Evolutionary conservation across 2,113 vertebrate genomes (phyloP).

Genomic region (Forbesichthys papilliferus): DNA sequence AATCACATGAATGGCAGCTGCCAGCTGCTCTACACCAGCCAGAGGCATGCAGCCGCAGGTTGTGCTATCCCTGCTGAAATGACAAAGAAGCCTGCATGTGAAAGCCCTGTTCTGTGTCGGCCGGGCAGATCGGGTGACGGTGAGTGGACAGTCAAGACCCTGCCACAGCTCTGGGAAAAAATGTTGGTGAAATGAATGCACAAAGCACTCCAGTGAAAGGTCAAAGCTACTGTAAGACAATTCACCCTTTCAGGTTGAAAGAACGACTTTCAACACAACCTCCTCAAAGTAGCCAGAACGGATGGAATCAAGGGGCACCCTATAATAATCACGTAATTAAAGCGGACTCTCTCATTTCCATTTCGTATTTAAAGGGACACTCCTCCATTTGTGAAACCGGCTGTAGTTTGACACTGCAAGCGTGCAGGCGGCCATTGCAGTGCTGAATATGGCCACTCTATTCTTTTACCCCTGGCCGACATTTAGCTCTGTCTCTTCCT

Average conservation of each 20-base stretch:
- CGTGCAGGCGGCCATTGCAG: no score
- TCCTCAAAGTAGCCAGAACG: slow-evolving; percentile 43
- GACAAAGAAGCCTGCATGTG: slow-evolving; percentile 26
- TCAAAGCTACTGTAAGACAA: slow-evolving; percentile 56
- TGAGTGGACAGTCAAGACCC: slow-evolving; percentile 53
- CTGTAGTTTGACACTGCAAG: slow-evolving; percentile 36
- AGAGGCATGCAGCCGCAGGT: slow-evolving; percentile 31
- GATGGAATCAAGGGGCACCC: slow-evolving; percentile 56
- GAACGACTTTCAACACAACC: slow-evolving; percentile 58
- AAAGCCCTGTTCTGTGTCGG: slow-evolving; percentile 56
- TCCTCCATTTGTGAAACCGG: no score
- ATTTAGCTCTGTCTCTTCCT: no score
- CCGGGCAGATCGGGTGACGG: slow-evolving; percentile 47
- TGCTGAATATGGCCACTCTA: no score
- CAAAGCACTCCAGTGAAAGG: slow-evolving; percentile 59
- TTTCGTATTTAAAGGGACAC: slow-evolving; percentile 47
- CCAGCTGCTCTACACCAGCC: slow-evolving; percentile 32
- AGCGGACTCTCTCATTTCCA: slow-evolving; percentile 60
- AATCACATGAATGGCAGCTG: slow-evolving; percentile 53
- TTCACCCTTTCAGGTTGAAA: slow-evolving; percentile 49
- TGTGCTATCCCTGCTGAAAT: slow-evolving; percentile 45
- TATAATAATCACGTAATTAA: slow-evolving; percentile 58
- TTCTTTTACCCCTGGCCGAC: no score
- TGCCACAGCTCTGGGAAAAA: slow-evolving; percentile 48
- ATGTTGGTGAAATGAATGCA: slow-evolving; percentile 48